Base-by-base conservation (phyloP, 2,113 vertebrate species). In the Forbesichthys papilliferus region DNA sequence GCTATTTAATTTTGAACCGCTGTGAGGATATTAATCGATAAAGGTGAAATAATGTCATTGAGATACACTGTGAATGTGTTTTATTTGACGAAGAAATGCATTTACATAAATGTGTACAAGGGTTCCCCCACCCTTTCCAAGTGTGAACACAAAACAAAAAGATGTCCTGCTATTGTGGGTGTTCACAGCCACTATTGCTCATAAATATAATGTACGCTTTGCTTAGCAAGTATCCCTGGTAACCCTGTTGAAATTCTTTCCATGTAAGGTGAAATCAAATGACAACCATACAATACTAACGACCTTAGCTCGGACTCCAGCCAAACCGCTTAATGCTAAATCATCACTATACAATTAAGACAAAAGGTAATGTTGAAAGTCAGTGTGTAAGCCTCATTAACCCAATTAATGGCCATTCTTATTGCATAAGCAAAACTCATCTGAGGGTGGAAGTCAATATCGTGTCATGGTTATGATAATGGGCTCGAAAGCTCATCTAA, bases 341-440 rank as follows among this genome's bases (percentile, higher is more conserved):
- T 86, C 88, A 87, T 87, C 86, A 86, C 78, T 80, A 67, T 76
- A 81, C 81, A 83, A 88, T 79, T 81, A 71, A 87, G 81, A 88
- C 78, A 63, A 84, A 86, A 86, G 79, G 74, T 78, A 70, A 68
- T 66, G 73, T 27, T 75, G 82, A 83, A 85, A 87, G 87, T 84
- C 79, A 75, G 86, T 66, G 42, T 58, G 69, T 73, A 88, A 65
- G 84, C 87, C 83, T 89, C 89, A 89, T 91, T 90, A 89, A 82
- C 82, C 71, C 84, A 88, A 89, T 91, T 86, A 89, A 90, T 88
- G 84, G 66, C 71, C 56, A 75, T 87, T 87, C 80, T 78, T 85
- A 86, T 89, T 86, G 79, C 86, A 82, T 87, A 89, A 87, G 86
- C 87, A 84, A 87, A 89, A 91, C 81, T 84, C 84, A 83, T 79